phyloP scores from a whole-genome alignment of 2,888 invertebrate species.

The Pristionchus arcanus region DNA sequence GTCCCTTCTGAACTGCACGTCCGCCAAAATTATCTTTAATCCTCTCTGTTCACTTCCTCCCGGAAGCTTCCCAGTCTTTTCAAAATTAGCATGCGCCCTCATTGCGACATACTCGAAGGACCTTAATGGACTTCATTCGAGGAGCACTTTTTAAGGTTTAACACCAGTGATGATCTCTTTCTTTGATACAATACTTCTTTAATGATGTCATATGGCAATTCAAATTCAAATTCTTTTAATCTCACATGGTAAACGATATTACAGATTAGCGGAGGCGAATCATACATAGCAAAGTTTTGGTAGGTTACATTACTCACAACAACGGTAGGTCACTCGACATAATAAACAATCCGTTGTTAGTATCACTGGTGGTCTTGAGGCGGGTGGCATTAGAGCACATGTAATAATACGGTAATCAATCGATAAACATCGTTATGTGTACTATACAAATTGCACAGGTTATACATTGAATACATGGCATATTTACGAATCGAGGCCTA shows the following conservation, averaged over 20 bases:
- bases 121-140: too few relatives aligned
- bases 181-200: too few relatives aligned
- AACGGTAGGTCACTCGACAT: neutral
- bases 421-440: conserved; percentile 13
- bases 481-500: neutral
- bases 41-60: too few relatives aligned
- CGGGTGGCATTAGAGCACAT: too few relatives aligned
- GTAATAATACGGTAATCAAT: neutral
- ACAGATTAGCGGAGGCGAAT: neutral
- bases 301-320: conserved; percentile 2
- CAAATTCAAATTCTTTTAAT: neutral
- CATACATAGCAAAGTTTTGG: neutral
- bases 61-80: too few relatives aligned
- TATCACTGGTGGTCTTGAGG: neutral
- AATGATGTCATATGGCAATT: neutral
- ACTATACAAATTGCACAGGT: conserved; percentile 25
- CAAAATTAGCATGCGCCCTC: too few relatives aligned
- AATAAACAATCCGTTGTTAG: neutral
- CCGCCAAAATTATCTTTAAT: too few relatives aligned
- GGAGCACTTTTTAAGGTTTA: too few relatives aligned
- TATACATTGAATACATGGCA: neutral
- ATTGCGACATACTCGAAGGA: too few relatives aligned
- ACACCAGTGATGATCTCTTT: too few relatives aligned
- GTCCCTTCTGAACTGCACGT: too few relatives aligned
- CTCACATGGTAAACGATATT: neutral